These are phyloP conservation scores for Rousettus leschenaultii DNA, from an alignment of 2,113 vertebrate genomes.

Conservation along the genomic window DNA sequence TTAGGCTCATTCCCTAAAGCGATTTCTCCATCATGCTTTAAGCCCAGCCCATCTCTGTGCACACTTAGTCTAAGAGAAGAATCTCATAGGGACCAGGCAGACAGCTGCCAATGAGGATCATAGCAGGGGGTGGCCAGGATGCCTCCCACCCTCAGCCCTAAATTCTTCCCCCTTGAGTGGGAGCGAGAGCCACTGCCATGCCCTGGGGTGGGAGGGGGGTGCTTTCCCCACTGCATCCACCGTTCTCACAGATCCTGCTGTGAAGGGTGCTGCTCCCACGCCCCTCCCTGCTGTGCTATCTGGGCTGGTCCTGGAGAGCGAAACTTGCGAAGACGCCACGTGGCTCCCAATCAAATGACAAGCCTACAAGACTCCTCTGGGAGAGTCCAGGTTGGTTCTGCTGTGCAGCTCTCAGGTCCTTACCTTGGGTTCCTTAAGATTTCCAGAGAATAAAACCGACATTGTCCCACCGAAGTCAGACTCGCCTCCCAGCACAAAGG, in stretches of 20 bases:
- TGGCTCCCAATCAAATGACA: not conserved
- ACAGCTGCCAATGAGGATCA: not conserved
- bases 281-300: not conserved
- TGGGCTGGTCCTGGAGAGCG: not conserved
- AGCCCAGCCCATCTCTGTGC: not conserved
- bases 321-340: not conserved
- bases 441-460: conserved; percentile 30
- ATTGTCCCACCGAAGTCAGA: conserved; percentile 22
- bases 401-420: not conserved
- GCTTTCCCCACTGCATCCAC: too few species aligned
- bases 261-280: rapidly evolving
- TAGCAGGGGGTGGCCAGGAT: not conserved
- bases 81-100: too few species aligned
- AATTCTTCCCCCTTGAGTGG: not conserved
- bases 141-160: not conserved
- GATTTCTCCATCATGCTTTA: not conserved
- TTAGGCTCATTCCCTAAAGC: not conserved
- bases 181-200: not conserved
- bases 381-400: not conserved
- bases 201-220: not conserved
- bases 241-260: not conserved
- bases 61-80: not conserved
- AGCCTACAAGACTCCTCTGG: not conserved
- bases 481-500: conserved; percentile 41
- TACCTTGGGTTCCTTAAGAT: not conserved